Evolutionary conservation across 2,113 vertebrate genomes (phyloP), one percentile per base, ranked within the genome.

Genomic region (Phocoena sinus): DNA sequence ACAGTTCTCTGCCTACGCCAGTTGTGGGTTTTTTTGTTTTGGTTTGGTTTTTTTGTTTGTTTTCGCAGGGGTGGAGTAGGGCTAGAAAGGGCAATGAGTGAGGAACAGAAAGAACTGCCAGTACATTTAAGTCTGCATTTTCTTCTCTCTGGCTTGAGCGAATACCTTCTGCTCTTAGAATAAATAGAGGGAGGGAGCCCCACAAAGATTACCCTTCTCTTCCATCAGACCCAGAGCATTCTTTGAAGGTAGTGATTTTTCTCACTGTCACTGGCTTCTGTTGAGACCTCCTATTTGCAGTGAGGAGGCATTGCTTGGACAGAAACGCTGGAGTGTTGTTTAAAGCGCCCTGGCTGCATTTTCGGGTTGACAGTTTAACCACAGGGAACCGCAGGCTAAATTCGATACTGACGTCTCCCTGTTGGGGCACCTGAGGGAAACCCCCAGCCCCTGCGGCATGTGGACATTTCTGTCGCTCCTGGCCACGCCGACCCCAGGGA

Each of bases 61-160:
- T 60, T 82, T 41, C 28, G 18, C n/a, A 36, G 33, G n/a, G 36
- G 38, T 77, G 41, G 20, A 68, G 47, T 26, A 28, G 41, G 20
- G 63, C n/a, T 47, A 77, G 93, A 90, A 67, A 89, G 68, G 58
- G 44, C 70, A 80, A 83, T 93, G 95, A 93, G 91, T 70, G 92
- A 96, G 91, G 50, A 89, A 60, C 50, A 74, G 73, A 92, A 82
- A 70, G 62, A 83, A 50, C 33, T 18, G 20, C 10, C 23, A 21
- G 91, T 28, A 38, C 20, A 44, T 83, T 68, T 38, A 62, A 86
- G 84, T 56, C 41, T 23, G 53, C 21, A 2, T 65, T 65, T 76
- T 81, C 74, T 71, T 93, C 71, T 67, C 50, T 63, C 12, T 38
- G 28, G 25, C 63, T 92, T 41, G 41, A 33, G 36, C 3, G 0